Evolutionary conservation across 2,113 vertebrate genomes (phyloP), one percentile per base, ranked within the genome.

Genomic region (Heteronetta atricapilla): DNA sequence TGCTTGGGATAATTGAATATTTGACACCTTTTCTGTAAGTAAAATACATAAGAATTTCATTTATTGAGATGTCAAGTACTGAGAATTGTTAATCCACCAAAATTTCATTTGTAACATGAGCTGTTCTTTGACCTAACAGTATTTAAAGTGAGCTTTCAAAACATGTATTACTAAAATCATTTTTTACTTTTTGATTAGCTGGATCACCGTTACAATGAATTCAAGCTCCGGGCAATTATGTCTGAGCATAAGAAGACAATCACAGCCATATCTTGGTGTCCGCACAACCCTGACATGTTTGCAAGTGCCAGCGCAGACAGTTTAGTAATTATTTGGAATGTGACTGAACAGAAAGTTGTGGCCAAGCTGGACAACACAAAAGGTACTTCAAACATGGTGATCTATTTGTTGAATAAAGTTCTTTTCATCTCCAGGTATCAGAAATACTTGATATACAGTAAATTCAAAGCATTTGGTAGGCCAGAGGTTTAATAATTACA

Each of bases 181-280:
- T 92, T 81, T 94, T 63, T 96, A 40, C 62, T 67, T 33, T 78
- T 60, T 77, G 44, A 97, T 82, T 88, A 99, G 99, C 89, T 99
- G 97, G 99, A 99, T 97, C 99, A 98, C 96, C 98, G 95, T 94
- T 99, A 99, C 88, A 99, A 99, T 96, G 99, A 99, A 94, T 99
- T 99, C 97, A 99, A 99, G 89, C 97, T 99, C 86, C 97, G 97
- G 14, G 98, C 99, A 34, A 99, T 99, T 97, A 99, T 99, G 99
- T 99, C 99, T 33, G 99, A 99, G 87, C 99, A 99, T 96, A 99
- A 99, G 97, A 99, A 99, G 98, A 99, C 99, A 72, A 99, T 99
- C 92, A 99, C 99, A 31, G 99, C 99, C 25, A 98, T 99, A 95
- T 99, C 99, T 15, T 99, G 99, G 99, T 99, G 99, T 97, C 99